A percentile compares a stretch with the other conserved stretches of the same genome.
Conservation (phyloP, 2,113 vertebrate genomes). For the Sus scrofa region DNA sequence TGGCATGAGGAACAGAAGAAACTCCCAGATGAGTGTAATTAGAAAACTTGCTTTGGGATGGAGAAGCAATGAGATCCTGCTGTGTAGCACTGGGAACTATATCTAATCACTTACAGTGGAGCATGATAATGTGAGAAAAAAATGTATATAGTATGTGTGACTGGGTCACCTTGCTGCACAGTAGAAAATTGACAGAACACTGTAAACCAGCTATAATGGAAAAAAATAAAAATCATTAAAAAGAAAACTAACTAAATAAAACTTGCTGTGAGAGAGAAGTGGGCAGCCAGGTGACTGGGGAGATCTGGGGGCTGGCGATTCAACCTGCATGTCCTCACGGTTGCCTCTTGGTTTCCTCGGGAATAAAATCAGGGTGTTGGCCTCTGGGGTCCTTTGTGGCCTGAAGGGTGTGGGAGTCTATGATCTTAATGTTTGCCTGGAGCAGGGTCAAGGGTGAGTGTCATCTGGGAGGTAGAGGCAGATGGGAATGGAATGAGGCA, state of each 20-base stretch:
- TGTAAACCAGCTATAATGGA: too few species aligned
- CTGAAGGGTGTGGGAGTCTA: neutral
- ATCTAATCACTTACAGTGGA: too few species aligned
- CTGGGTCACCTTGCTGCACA: too few species aligned
- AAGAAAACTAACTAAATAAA: too few species aligned
- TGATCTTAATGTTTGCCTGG: too few species aligned
- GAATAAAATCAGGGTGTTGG: neutral
- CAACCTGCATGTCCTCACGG: rapidly evolving
- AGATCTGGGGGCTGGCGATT: neutral
- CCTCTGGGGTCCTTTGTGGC: neutral
- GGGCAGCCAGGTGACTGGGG: neutral
- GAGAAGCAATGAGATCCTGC: too few species aligned
- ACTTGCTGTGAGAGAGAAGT: neutral
- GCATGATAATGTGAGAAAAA: too few species aligned
- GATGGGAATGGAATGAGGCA: neutral
- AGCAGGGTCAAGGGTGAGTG: rapidly evolving
- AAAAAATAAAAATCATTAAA: too few species aligned
- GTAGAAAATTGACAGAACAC: too few species aligned
- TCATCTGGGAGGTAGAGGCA: neutral
- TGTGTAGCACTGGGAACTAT: too few species aligned
- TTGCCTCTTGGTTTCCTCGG: neutral
- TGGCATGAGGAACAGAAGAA: neutral
- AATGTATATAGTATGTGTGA: too few species aligned
- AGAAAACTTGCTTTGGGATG: too few species aligned
- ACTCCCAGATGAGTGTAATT: neutral